These are phyloP conservation scores for Drosophila albomicans DNA, from an alignment of 1,140 invertebrate species.

Conservation along the genomic window DNA sequence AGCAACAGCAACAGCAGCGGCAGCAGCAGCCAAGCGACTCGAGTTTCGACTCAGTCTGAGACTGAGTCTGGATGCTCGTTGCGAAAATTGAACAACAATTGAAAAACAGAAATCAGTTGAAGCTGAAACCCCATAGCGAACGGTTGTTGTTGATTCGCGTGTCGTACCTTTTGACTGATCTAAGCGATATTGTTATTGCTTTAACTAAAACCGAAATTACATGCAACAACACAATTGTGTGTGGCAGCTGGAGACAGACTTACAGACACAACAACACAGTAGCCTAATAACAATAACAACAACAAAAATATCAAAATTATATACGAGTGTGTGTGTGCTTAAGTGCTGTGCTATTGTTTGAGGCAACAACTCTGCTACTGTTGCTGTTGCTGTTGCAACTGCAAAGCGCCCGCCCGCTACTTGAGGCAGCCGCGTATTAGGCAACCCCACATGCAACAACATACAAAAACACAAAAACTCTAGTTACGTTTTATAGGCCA, in stretches of 20 bases:
- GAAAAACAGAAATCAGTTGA: conserved; percentile 69
- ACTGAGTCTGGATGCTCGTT: conserved; percentile 41
- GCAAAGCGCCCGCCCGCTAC: conserved; percentile 69
- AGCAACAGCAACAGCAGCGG: neutral
- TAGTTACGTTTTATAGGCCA: conserved; percentile 64
- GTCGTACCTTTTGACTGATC: neutral
- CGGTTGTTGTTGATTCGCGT: conserved; percentile 56
- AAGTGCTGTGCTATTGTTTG: conserved; percentile 64
- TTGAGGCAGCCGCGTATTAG: conserved; percentile 65
- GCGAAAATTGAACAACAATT: conserved; percentile 68
- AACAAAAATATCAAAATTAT: conserved; percentile 45
- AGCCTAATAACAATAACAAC: conserved; percentile 54
- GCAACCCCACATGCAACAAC: conserved; percentile 51
- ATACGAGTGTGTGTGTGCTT: conserved; percentile 42
- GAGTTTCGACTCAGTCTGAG: conserved; percentile 48
- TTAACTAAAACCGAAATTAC: conserved; percentile 6
- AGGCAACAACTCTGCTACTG: conserved; percentile 28
- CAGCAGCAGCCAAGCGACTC: conserved; percentile 43
- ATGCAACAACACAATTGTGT: conserved; percentile 33
- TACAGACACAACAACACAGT: conserved; percentile 11
- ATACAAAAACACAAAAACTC: conserved; percentile 39
- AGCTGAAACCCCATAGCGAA: conserved; percentile 67
- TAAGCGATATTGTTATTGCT: neutral
- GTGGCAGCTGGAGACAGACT: conserved; percentile 13
- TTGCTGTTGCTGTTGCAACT: conserved; percentile 46